Conservation (phyloP, 1,140 invertebrate genomes). For the Teleopsis dalmanni region DNA sequence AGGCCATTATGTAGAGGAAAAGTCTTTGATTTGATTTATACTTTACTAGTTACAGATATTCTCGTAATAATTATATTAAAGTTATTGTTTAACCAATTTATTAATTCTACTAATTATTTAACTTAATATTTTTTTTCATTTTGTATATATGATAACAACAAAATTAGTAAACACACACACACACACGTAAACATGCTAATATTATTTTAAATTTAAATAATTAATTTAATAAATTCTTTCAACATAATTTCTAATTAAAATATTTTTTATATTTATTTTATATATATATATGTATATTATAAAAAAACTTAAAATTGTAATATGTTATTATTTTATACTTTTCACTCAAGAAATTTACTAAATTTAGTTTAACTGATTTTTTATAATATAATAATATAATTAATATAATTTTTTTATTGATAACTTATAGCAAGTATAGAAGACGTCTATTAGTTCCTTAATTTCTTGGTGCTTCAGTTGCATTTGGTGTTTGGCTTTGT, state of each 20-base stretch:
- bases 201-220: no score
- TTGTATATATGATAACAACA: no score
- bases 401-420: neutral
- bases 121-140: no score
- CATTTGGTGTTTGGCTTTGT: slow-evolving; percentile 3
- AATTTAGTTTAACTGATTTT: neutral
- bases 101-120: no score
- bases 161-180: no score
- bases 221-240: neutral
- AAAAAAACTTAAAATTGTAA: neutral
- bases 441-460: neutral
- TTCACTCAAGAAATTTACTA: neutral
- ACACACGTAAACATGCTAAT: no score
- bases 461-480: neutral
- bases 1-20: no score
- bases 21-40: no score
- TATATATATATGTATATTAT: neutral
- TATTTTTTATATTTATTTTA: neutral
- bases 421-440: neutral
- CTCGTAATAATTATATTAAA: no score
- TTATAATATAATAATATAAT: slow-evolving; percentile 1
- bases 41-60: no score
- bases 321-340: neutral
- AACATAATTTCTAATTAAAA: slow-evolving; percentile 1
- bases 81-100: no score